Conservation (phyloP, 2,113 vertebrate genomes). For the Semicossyphus pulcher region DNA sequence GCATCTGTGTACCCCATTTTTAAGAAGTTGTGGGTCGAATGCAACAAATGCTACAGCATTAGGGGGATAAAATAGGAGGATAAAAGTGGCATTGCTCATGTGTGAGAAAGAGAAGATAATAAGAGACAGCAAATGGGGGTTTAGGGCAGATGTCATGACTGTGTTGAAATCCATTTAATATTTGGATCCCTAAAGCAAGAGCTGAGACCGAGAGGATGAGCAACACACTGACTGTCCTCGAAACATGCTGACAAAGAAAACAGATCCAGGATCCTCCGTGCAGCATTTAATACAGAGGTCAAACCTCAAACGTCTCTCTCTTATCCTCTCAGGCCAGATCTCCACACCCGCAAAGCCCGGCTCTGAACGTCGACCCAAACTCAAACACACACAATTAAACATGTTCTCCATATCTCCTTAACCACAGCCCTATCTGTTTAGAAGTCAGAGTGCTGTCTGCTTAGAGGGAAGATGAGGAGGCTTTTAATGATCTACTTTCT, state of each 20-base stretch:
- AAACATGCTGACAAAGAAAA: neutral
- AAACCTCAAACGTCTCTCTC: constrained; percentile 12
- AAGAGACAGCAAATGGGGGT: neutral
- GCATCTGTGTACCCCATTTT: constrained; percentile 9
- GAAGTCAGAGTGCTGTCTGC: constrained; percentile 24
- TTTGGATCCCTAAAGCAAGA: constrained; percentile 23
- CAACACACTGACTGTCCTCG: neutral
- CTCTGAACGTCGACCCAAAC: constrained; percentile 31
- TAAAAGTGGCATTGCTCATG: neutral
- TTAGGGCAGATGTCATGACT: constrained; percentile 18
- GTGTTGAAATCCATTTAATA: constrained; percentile 31
- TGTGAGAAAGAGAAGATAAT: neutral
- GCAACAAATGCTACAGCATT: neutral
- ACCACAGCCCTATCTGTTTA: constrained; percentile 54
- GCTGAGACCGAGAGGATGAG: constrained; percentile 6
- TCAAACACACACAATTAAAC: constrained; percentile 30
- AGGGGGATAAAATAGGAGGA: constrained; percentile 15
- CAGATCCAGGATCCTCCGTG: neutral
- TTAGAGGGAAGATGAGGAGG: constrained; percentile 43
- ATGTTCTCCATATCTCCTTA: constrained; percentile 41
- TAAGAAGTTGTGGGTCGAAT: constrained; percentile 26
- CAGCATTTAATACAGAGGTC: constrained; percentile 21
- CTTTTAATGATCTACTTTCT: constrained; percentile 45
- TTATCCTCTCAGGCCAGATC: constrained; percentile 19
- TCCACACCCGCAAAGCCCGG: neutral